phyloP scores from a whole-genome alignment of 2,797 vertebrate species.

The Cyclura pinguis region DNA sequence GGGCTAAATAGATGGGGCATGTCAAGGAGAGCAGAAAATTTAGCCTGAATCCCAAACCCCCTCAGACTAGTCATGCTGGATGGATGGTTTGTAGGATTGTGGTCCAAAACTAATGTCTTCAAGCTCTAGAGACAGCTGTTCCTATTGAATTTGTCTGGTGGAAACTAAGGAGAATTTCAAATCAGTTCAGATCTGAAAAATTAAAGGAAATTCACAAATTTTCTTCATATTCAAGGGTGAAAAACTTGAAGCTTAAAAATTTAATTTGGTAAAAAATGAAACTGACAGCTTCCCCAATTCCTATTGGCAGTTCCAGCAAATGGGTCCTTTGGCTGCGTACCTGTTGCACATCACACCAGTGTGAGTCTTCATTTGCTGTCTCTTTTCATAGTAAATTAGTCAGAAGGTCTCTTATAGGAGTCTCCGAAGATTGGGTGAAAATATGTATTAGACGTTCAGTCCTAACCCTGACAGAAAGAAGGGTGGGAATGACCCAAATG shows the following conservation, averaged over 20 bases:
- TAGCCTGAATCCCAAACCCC: background rate
- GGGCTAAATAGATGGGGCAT: background rate
- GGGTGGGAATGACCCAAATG: too few relatives aligned
- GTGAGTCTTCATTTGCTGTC: background rate
- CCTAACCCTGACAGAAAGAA: too few relatives aligned
- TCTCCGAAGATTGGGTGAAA: background rate
- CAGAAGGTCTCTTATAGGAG: background rate
- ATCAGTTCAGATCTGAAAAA: background rate
- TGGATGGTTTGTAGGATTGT: too few relatives aligned
- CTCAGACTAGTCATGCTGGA: background rate
- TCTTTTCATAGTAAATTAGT: background rate
- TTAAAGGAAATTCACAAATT: background rate
- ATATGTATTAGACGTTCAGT: background rate
- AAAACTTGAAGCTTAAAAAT: too few relatives aligned
- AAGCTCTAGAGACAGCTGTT: too few relatives aligned
- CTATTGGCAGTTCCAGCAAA: background rate
- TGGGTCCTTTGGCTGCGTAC: background rate
- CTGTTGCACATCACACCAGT: background rate
- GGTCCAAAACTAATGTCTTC: too few relatives aligned
- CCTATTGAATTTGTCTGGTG: background rate
- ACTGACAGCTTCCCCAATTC: background rate
- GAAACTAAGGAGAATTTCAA: background rate
- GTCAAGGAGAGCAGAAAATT: background rate
- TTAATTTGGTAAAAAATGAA: background rate
- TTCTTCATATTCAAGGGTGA: too few relatives aligned